These are phyloP conservation scores for Nipponacmea schrenckii DNA, from an alignment of 2,888 invertebrate genomes.

Conservation along the genomic window DNA sequence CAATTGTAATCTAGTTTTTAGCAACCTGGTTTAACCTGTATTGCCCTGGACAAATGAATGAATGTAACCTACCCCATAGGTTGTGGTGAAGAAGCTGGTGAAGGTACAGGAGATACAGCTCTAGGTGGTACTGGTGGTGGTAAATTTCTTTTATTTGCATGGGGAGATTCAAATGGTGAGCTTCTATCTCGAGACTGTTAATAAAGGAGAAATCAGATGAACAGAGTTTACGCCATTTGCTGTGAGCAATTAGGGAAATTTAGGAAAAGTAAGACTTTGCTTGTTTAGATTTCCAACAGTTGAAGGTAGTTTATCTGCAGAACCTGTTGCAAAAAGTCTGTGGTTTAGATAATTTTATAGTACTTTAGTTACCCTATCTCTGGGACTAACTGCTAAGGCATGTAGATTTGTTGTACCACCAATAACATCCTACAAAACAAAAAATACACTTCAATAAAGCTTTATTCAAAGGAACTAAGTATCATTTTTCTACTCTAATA, in stretches of 20 bases:
- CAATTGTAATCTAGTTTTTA: no score
- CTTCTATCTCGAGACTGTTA: slow-evolving; percentile 55
- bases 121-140: slow-evolving; percentile 77
- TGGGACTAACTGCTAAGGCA: slow-evolving; percentile 31
- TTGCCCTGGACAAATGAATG: no score
- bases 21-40: no score
- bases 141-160: slow-evolving; percentile 62
- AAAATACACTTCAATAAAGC: not conserved
- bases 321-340: no score
- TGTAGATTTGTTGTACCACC: slow-evolving; percentile 28
- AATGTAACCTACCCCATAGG: slow-evolving; percentile 46
- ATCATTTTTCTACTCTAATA: no score
- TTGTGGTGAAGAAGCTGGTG: slow-evolving; percentile 65
- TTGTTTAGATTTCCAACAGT: no score
- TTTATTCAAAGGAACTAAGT: no score
- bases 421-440: slow-evolving; percentile 11
- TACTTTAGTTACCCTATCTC: slow-evolving; percentile 23
- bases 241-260: no score
- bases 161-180: slow-evolving; percentile 74
- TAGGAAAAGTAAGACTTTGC: no score
- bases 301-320: no score
- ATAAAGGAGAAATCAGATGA: slow-evolving; percentile 18
- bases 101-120: slow-evolving; percentile 64
- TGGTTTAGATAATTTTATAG: no score
- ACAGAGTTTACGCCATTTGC: no score